Base-by-base conservation (phyloP, 2,888 invertebrate species). In the Patella depressa region DNA sequence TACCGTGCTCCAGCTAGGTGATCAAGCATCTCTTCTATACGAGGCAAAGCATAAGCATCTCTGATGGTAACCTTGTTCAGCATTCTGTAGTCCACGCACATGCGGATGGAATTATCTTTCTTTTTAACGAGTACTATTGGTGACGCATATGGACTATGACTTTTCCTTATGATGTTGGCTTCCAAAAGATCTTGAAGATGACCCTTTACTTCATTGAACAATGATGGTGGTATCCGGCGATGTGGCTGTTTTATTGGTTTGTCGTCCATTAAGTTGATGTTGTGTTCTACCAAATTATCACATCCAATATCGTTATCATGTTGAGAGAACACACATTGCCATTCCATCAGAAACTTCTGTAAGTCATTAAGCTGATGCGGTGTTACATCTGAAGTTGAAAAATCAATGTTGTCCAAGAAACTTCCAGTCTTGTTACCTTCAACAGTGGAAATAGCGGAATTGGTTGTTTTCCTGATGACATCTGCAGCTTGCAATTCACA, bases 161-260 rank as follows among this genome's bases (percentile, higher is more conserved):
- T 57, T 54, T 77, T 65, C 34, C 72, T 65, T 2, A 80, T 80
- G 5, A 73, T 74, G 17, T 78, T 77, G 15, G 70, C 70, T 9
- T 70, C 78, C n/a, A 78, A n/a, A 72, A 82, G 75, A 24, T 77
- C 71, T 15, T 80, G 77, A 15, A 82, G 53, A 70, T 82, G 81
- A 9, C 75, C 71, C 7, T 77, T 19, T 11, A 80, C 76, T 73
- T 82, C 80, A n/a, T 79, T 78, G 53, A 59, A 75, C 72, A 77
- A 69, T 11, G 70, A 77, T 53, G 80, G 79, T 72, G 77, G 79
- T 2, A 80, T 72, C 12, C 76, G 12, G 45, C 77, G 19, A 65
- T 79, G 77, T 14, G 76, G 73, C 72, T 79, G 29, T 65, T 79
- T 79, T 45, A 79, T 70, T 0, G 80, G 80, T 17, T 24, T 71